Evolutionary conservation across 2,797 vertebrate genomes (phyloP), one percentile per base, ranked within the genome.

Genomic region (Malurus splendens): DNA sequence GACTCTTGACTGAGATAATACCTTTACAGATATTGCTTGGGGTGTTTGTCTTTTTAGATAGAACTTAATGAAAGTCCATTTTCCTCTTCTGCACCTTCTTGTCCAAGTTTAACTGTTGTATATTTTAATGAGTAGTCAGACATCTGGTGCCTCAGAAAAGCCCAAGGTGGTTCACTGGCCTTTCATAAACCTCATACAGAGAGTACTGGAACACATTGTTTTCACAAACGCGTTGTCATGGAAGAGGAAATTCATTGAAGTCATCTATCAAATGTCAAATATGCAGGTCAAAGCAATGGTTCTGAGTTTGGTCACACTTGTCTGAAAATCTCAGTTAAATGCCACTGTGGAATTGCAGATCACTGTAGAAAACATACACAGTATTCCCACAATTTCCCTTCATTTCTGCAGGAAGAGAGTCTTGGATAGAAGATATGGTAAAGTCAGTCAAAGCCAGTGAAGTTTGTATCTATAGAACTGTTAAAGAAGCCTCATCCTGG

Each of bases 321-420:
- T 47, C 73, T 65, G 66, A 67, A 86, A 82, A 51, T 22, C 39
- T 78, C 51, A 68, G 32, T 38, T 85, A 48, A 81, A 82, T 75
- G 54, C 55, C 51, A 14, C n/a, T 12, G 8, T 76, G 52, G 32
- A 59, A 28, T 10, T 76, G 51, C 33, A 52, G 23, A 13, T 64
- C 27, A 5, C 50, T 27, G 25, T 3, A 67, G 42, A 72, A 73
- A 41, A 38, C 7, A 13, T 1, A 0, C 6, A 4, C 9, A 33
- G 8, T 30, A 51, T 41, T 82, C 25, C 13, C 23, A 60, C 39
- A 44, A 4, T 48, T 66, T 70, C 19, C 25, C 24, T 48, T 7
- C 4, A 2, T 85, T 45, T 77, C 48, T 54, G 7, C 32, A 62
- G 54, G 45, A 71, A 50, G 20, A 74, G 51, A 36, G 36, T 61